A percentile compares a stretch with the other conserved stretches of the same genome.
Evolutionary conservation across 37 sponge, comb jelly and placozoan genomes (phyloP).

Genomic region (Aphrocallistes beatrix): DNA sequence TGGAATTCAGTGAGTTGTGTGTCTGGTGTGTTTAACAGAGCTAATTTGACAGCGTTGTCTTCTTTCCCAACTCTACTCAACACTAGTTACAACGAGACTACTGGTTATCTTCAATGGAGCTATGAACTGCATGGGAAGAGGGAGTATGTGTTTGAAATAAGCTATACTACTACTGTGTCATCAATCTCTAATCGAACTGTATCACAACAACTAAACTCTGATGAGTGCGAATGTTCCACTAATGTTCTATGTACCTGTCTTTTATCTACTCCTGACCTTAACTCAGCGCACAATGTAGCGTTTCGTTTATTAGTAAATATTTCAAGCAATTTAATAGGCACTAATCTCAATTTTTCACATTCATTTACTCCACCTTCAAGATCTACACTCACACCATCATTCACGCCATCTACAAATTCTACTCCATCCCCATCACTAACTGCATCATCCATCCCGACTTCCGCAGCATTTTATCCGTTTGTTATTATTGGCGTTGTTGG

Average conservation of each 20-base stretch:
- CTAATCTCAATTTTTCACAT: neutral
- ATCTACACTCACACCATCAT: too few relatives aligned
- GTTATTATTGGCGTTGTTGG: neutral
- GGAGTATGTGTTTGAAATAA: neutral
- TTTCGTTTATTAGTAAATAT: neutral
- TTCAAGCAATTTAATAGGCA: neutral
- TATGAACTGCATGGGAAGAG: neutral
- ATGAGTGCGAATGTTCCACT: neutral
- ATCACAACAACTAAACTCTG: neutral
- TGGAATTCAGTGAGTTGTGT: neutral
- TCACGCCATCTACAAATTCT: too few relatives aligned
- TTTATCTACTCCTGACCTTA: neutral
- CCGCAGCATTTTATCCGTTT: neutral
- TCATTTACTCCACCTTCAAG: too few relatives aligned
- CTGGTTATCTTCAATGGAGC: neutral
- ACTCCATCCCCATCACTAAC: neutral
- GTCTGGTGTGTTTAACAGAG: neutral
- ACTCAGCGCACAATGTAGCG: neutral
- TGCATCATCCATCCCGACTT: neutral
- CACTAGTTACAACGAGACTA: neutral
- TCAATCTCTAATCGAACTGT: neutral
- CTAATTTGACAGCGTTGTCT: neutral
- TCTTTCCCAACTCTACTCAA: neutral
- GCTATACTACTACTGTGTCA: neutral
- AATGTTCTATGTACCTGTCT: neutral